A percentile compares a stretch with the other conserved stretches of the same genome.
Conservation (phyloP, 2,113 vertebrate genomes). For the Phalacrocorax carbo region DNA sequence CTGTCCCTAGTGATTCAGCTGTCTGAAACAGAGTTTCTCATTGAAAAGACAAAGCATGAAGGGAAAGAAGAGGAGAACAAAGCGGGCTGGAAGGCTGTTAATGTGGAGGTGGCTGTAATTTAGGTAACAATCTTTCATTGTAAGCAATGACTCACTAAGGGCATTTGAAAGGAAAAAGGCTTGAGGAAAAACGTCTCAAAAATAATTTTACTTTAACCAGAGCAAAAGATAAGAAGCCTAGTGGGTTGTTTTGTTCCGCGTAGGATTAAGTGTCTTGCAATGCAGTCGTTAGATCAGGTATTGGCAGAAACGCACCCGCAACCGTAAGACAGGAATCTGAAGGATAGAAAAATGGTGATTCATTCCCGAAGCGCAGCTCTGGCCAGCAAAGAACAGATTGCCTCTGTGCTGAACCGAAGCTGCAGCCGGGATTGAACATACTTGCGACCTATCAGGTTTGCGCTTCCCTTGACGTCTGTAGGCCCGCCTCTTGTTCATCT, state of each 20-base stretch:
- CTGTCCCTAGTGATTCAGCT: background rate
- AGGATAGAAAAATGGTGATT: background rate
- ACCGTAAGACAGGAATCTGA: background rate
- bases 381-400: background rate
- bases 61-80: constrained; percentile 7
- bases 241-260: background rate
- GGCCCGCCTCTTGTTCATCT: background rate
- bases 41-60: constrained; percentile 29
- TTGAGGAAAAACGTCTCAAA: background rate
- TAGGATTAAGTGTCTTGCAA: background rate
- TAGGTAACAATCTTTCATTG: background rate
- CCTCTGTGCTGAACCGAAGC: background rate
- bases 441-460: background rate
- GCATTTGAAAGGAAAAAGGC: background rate
- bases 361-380: background rate
- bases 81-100: constrained; percentile 13
- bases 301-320: background rate
- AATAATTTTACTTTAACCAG: background rate
- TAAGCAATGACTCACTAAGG: constrained; percentile 37
- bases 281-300: background rate
- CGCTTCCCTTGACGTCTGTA: background rate
- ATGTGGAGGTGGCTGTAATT: constrained; percentile 45
- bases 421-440: rapidly evolving
- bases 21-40: background rate
- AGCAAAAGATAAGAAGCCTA: background rate